Evolutionary conservation across 1,140 invertebrate species (phyloP), one percentile per base, ranked within the genome.

Genomic region (Nomia melanderi): DNA sequence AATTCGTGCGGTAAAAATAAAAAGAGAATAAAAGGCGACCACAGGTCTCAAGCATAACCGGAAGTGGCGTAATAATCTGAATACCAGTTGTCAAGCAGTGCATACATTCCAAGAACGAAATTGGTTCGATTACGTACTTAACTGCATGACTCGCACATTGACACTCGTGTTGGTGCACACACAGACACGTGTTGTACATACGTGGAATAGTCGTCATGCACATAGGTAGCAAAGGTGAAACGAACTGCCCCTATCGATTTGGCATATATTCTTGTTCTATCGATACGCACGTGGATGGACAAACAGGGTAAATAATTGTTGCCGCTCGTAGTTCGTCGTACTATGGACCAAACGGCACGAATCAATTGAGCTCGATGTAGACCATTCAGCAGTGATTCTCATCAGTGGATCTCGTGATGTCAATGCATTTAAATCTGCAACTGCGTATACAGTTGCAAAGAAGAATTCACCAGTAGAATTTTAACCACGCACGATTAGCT

Each of bases 191-290:
- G n/a, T n/a, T n/a, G n/a, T n/a, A n/a, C n/a, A 44, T 17, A 11
- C 31, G 62, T 4, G 11, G 1, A 17, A 27, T 23, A 29, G 31
- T 69, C 65, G 31, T 39, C 65, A 39, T 60, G 54, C 54, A 60
- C 4, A 31, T 29, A 29, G 17, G 11, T 23, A 12, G 27, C 25
- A 20, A 29, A 73, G 29, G 31, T 64, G 20, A 20, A 23, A 39
- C n/a, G 14, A 44, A 72, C 57, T 73, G 31, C n/a, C 23, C 23
- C 11, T 86, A 88, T 88, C 81, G 89, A 90, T 90, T 90, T 87
- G 88, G 84, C 88, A 89, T 88, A 90, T 87, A 90, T 90, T 88
- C 81, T 62, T 62, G 64, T 31, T 78, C 64, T 77, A 83, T 88
- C 84, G 81, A 79, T 82, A 81, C 79, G 56, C 63, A 62, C 11